A percentile compares a stretch with the other conserved stretches of the same genome.
Conservation (phyloP, 1,140 invertebrate genomes). For the Macrotrachela quadricornifera region DNA sequence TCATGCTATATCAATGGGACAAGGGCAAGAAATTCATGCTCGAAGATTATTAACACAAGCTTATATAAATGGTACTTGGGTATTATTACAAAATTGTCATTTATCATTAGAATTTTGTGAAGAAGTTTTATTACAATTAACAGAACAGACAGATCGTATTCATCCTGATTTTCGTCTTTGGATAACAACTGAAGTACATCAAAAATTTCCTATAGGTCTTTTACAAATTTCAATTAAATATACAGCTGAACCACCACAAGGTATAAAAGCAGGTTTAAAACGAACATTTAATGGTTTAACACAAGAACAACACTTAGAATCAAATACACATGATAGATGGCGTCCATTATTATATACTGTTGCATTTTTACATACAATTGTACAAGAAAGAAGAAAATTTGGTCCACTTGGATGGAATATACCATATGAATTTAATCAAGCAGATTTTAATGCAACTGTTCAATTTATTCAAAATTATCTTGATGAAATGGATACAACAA, state of each 20-base stretch:
- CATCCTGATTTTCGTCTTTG: slow-evolving; percentile 66
- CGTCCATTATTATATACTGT: slow-evolving; percentile 43
- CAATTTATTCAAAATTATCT: slow-evolving; percentile 90
- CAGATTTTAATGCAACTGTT: slow-evolving; percentile 52
- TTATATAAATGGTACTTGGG: slow-evolving; percentile 58
- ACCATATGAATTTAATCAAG: slow-evolving; percentile 32
- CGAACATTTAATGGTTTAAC: slow-evolving; percentile 64
- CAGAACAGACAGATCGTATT: slow-evolving; percentile 33
- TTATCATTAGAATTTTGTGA: slow-evolving; percentile 67
- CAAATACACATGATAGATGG: slow-evolving; percentile 50
- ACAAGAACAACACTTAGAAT: slow-evolving; percentile 65
- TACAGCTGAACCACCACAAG: slow-evolving; percentile 86
- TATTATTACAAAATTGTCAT: slow-evolving; percentile 81
- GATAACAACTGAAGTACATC: slow-evolving; percentile 82
- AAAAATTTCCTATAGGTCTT: slow-evolving; percentile 63
- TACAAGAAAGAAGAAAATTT: slow-evolving; percentile 31
- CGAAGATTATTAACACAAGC: slow-evolving; percentile 60
- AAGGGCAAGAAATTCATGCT: slow-evolving; percentile 81
- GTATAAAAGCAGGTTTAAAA: slow-evolving; percentile 56
- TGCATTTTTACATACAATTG: slow-evolving; percentile 31
- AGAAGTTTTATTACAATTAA: not conserved
- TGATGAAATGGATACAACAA: slow-evolving; percentile 83
- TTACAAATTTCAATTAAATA: slow-evolving; percentile 81
- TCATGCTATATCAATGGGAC: slow-evolving; percentile 75
- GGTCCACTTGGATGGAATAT: slow-evolving; percentile 33